Evolutionary conservation across 2,888 invertebrate genomes (phyloP), one percentile per base, ranked within the genome.

Genomic region (Fragum sueziense): DNA sequence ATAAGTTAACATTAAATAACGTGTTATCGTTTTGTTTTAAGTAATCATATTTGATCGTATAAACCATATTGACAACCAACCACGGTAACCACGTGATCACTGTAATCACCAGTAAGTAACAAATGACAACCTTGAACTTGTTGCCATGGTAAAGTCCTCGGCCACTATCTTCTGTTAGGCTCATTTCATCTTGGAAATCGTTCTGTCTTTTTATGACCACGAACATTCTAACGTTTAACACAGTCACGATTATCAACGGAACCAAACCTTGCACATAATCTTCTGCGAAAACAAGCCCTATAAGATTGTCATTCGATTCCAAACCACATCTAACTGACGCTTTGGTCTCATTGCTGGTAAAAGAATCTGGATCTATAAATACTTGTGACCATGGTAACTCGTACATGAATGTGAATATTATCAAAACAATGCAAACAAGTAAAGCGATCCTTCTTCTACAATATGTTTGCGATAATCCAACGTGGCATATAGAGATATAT

Each of bases 51-150:
- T 70, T 51, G 17, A 54, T 51, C 1, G 54, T 70, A 17, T 57
- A 37, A 14, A 20, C 27, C 27, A 70, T 22, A 25, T 34, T 29
- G 27, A 59, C 70, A n/a, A 70, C 41, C 7, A 34, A n/a, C 7
- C 25, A 34, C 17, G 70, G 70, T 33, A 70, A 9, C 70, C 70
- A 70, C 9, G 70, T 57, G n/a, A 70, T 9, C 22, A 59, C 17
- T 0, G 70, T 70, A n/a, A 59, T 41, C n/a, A 70, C 57, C 33
- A 70, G 59, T 9, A 70, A 41, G 29, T 70, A 70, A 14, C 57
- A 59, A 25, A 70, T 70, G 7, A 59, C 37, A 4, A 70, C 27
- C 34, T 70, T 70, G 25, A 70, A 41, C 1, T 33, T 22, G 22
- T 70, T 70, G 20, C 37, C 33, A 17, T 22, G 34, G 25, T 59